phyloP scores from a whole-genome alignment of 2,797 vertebrate genomes.

The Philypnodon macrostomus region DNA sequence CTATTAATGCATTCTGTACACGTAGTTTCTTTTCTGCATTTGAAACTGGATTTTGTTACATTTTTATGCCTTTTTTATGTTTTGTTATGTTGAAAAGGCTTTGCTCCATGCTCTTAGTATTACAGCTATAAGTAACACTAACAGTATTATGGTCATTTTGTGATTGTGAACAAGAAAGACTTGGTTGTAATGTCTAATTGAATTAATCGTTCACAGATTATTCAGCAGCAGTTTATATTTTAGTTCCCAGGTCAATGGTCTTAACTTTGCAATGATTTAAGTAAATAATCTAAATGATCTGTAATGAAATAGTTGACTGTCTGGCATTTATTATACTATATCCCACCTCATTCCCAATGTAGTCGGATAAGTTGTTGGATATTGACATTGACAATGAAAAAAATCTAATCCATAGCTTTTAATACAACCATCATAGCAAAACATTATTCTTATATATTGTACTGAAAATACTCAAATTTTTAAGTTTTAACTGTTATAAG shows the following conservation, averaged over 20 bases:
- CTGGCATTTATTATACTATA: no score
- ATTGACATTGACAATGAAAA: no score
- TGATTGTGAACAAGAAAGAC: conserved; percentile 38
- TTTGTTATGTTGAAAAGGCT: conserved; percentile 36
- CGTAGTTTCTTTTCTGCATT: conserved; percentile 4
- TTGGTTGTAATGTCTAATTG: conserved; percentile 23
- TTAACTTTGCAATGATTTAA: background rate
- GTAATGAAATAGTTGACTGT: no score
- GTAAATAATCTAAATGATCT: background rate
- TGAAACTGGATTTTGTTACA: conserved; percentile 66
- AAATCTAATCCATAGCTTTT: no score
- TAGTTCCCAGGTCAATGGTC: background rate
- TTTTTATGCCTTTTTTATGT: conserved; percentile 29
- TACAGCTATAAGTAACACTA: conserved; percentile 45
- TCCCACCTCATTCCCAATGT: no score
- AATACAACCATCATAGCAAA: no score
- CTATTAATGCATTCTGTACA: conserved; percentile 23
- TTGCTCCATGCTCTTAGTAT: conserved; percentile 55
- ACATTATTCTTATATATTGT: no score
- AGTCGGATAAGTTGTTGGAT: no score
- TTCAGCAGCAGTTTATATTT: background rate
- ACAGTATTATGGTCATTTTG: conserved; percentile 65
- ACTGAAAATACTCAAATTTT: no score
- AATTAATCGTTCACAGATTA: background rate
- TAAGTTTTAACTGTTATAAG: no score